A percentile compares a stretch with the other conserved stretches of the same genome.
Conservation (phyloP, 1,140 invertebrate genomes). For the Heterodera schachtii region DNA sequence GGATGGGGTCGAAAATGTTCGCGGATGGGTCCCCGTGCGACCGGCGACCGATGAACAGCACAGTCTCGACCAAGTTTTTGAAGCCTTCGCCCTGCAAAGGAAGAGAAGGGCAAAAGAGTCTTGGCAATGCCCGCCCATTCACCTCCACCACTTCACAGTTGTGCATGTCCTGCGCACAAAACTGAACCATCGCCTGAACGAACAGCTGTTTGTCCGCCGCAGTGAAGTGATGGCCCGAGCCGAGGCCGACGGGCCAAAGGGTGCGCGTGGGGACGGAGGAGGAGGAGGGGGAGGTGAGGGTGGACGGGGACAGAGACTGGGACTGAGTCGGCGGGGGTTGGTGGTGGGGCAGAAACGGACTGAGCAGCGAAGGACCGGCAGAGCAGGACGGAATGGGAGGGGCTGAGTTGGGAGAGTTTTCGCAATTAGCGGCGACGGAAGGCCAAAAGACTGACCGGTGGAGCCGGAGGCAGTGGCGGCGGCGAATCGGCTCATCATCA, state of each 20-base stretch:
- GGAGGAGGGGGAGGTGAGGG: background rate
- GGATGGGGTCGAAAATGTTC: slow-evolving; percentile 35
- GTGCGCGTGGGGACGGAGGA: background rate
- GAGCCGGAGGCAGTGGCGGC: background rate
- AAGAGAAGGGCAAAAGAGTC: slow-evolving; percentile 23
- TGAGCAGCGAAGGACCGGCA: slow-evolving; percentile 16
- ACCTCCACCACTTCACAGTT: slow-evolving; percentile 58
- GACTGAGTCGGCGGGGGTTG: slow-evolving; percentile 33
- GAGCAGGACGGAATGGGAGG: background rate
- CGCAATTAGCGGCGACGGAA: background rate
- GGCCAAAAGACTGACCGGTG: background rate
- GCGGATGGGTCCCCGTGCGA: slow-evolving; percentile 38
- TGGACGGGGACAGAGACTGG: background rate
- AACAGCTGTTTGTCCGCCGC: slow-evolving; percentile 56
- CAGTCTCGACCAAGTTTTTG: slow-evolving; percentile 58
- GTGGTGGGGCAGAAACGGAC: slow-evolving; percentile 36
- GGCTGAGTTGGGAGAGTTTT: background rate
- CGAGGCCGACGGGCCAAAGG: slow-evolving; percentile 15
- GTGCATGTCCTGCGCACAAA: slow-evolving; percentile 60
- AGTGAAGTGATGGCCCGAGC: slow-evolving; percentile 54
- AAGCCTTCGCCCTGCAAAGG: slow-evolving; percentile 52
- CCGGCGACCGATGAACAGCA: slow-evolving; percentile 53
- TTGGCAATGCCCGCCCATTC: background rate
- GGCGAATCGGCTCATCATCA: slow-evolving; percentile 17
- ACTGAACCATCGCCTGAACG: slow-evolving; percentile 56